Conservation (phyloP, 2,113 vertebrate species). For the Eolophus roseicapilla region DNA sequence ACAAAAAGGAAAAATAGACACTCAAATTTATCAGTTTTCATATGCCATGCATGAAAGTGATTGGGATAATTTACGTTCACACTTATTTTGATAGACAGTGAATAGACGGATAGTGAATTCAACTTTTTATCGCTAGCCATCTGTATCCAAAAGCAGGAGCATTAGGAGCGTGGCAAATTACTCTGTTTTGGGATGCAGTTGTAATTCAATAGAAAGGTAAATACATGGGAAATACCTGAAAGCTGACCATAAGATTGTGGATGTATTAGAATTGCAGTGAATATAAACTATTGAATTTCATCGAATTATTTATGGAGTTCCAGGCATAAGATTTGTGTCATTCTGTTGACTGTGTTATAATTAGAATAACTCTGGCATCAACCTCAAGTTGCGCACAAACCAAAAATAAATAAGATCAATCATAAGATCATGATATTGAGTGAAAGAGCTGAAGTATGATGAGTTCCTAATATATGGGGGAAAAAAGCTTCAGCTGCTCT, state of each 20-base stretch:
- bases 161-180: background rate
- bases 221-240: background rate
- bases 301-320: conserved; percentile 30
- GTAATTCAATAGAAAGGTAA: background rate
- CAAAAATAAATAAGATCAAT: conserved; percentile 55
- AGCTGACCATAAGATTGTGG: background rate
- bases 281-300: background rate
- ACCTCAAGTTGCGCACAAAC: conserved; percentile 5
- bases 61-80: conserved; percentile 31
- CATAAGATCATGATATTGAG: conserved; percentile 26
- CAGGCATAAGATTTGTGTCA: conserved; percentile 48
- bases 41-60: background rate
- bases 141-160: conserved; percentile 32
- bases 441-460: conserved; percentile 1
- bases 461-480: background rate
- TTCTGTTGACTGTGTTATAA: conserved; percentile 45
- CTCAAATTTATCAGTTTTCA: background rate
- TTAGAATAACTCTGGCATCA: conserved; percentile 40
- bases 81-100: conserved; percentile 45
- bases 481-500: conserved; percentile 16
- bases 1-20: background rate
- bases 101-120: conserved; percentile 19
- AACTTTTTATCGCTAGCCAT: conserved; percentile 11
- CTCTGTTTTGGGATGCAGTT: background rate
- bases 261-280: background rate